These are phyloP conservation scores for Onychomys leucogaster DNA, from an alignment of 2,797 vertebrate genomes.

Conservation along the genomic window DNA sequence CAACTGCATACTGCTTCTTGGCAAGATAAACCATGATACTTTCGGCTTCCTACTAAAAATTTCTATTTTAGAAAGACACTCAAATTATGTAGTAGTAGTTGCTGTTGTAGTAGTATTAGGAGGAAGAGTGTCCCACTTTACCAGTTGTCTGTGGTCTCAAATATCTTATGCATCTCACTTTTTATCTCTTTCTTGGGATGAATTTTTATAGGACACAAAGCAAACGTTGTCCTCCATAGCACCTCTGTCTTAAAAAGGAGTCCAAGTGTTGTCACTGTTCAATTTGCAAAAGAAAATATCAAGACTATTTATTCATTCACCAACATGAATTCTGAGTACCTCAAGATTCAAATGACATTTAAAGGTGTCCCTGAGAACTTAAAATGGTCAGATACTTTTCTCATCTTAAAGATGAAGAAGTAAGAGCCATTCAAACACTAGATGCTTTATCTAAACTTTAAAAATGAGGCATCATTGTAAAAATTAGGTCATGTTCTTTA, in stretches of 20 bases:
- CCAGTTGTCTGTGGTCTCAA: neutral
- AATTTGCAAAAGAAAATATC: constrained; percentile 59
- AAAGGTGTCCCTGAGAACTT: neutral
- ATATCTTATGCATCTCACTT: neutral
- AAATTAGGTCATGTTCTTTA: neutral
- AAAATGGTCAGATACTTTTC: neutral
- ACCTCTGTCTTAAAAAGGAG: neutral
- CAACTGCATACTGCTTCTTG: constrained; percentile 21
- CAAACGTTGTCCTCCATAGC: neutral
- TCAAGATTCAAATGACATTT: constrained; percentile 3
- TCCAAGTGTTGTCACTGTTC: neutral
- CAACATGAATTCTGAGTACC: constrained; percentile 5
- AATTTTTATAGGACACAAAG: neutral
- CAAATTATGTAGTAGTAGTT: neutral
- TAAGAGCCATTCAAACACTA: neutral
- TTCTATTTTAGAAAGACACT: constrained; percentile 33
- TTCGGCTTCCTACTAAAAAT: constrained; percentile 21
- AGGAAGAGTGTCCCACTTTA: neutral
- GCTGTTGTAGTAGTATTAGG: neutral
- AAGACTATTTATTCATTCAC: constrained; percentile 54
- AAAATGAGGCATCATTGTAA: constrained; percentile 29
- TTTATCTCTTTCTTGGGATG: neutral
- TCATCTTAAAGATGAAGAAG: constrained; percentile 58
- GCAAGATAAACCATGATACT: neutral
- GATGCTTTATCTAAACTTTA: constrained; percentile 27